Evolutionary conservation across 2,888 invertebrate species (phyloP), one percentile per base, ranked within the genome.

Genomic region (Cantharis flavilabris): DNA sequence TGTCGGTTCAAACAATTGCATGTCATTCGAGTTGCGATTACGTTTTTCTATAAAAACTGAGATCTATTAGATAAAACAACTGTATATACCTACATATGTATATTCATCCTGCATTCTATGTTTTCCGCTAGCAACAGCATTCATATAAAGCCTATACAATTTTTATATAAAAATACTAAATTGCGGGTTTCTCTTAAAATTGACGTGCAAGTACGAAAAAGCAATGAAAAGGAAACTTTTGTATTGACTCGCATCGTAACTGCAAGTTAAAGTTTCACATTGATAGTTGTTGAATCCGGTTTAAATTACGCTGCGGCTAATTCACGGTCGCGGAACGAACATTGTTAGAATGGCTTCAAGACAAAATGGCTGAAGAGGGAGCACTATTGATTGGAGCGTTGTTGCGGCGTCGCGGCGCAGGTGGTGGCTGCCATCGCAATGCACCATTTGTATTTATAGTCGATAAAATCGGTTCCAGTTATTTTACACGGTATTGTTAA

Each of bases 281-380:
- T 76, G 70, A 73, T 78, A 65, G 76, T 76, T 75, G 76, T 75
- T 79, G 75, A 76, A 76, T 79, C 75, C 79, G 75, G 74, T 79
- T 76, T 75, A 71, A 73, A 77, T 76, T 77, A 69, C 70, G 80
- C 78, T 83, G 85, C 80, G 84, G 84, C 84, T 85, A 84, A 86
- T 85, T 86, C 84, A 83, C 81, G 83, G 84, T 82, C 82, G 81
- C 82, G 78, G 81, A 82, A 82, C 81, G 80, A 79, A 79, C 67
- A 72, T 71, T 73, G 82, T 80, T 80, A 80, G 81, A 83, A 84
- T 83, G 86, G 86, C 86, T 86, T 85, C 86, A 87, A 88, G 88
- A 88, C 88, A 88, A 88, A 88, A 88, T 88, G 88, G 88, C 88
- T 86, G 88, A 86, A 87, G 85, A 83, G 87, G 86, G 87, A 85